Evolutionary conservation across 2,888 invertebrate genomes (phyloP), one percentile per base, ranked within the genome.

Genomic region (Baccha elongata): DNA sequence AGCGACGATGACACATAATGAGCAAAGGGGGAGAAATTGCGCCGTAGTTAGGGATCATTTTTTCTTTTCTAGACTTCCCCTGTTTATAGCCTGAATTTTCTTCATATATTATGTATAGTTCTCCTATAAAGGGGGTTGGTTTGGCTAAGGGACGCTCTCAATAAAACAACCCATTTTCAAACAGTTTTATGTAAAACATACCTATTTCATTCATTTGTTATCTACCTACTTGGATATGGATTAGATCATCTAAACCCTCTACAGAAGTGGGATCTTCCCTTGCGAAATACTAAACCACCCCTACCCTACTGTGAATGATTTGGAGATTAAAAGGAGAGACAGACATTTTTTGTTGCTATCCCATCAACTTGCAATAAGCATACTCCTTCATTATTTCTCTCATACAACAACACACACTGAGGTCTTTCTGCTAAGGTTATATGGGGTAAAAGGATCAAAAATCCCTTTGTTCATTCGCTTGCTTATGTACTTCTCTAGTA

Each of bases 41-140:
- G 81, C 75, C 42, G 71, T 81, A 62, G 71, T 44, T 81, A 67
- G 81, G 81, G 81, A 81, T 81, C 81, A 81, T 60, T 71, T 81
- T 60, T 75, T 52, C 42, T 26, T 11, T 58, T 29, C 15, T 23
- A 21, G 23, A 23, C 23, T 69, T 69, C 71, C 53, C 76, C 76
- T 67, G 69, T 23, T 53, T 65, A 29, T 7, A 15, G 71, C 13
- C 50, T 46, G 35, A 52, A 23, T 62, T 48, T 46, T 37, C 21
- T 29, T 48, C 8, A 11, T 32, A 23, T 5, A 23, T 23, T 7
- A 7, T 7, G 4, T 23, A 3, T 23, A 4, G 3, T 23, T 52
- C 23, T 58, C 50, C 19, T 15, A 40, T 29, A 60, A 60, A 19
- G 42, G 60, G 60, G 60, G 60, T 11, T 58, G 40, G 4, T 2